These are phyloP conservation scores for Sialia sialis DNA, from an alignment of 2,113 vertebrate genomes.

Conservation along the genomic window DNA sequence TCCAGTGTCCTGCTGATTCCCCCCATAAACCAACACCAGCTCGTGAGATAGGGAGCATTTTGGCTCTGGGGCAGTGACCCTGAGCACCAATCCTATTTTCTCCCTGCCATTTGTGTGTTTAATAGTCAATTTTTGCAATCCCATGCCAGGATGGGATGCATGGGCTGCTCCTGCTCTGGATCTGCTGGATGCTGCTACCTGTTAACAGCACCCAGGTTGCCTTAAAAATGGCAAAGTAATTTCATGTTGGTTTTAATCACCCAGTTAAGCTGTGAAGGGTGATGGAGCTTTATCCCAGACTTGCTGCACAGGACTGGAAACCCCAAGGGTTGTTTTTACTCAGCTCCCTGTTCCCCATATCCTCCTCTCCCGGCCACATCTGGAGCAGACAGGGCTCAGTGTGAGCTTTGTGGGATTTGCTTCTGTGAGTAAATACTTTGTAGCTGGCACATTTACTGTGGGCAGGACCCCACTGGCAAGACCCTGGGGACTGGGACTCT, in stretches of 20 bases:
- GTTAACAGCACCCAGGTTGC: background rate
- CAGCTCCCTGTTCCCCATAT: fast-evolving
- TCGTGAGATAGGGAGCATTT: background rate
- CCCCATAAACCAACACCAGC: no score
- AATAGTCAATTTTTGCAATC: background rate
- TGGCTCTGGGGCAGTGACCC: background rate
- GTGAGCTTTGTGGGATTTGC: background rate
- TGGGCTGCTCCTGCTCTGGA: background rate
- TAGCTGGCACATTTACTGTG: background rate
- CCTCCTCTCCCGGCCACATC: background rate
- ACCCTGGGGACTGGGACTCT: background rate
- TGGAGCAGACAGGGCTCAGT: background rate
- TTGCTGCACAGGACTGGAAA: background rate
- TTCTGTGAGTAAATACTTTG: background rate
- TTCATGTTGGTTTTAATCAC: background rate
- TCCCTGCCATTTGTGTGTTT: fast-evolving
- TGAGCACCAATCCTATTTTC: background rate
- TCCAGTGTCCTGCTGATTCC: background rate
- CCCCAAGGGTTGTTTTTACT: background rate
- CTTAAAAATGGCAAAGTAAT: background rate
- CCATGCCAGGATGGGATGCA: fast-evolving
- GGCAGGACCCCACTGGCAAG: background rate
- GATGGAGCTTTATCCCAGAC: background rate
- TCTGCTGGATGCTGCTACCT: fast-evolving
- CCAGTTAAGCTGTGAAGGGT: background rate